Conservation (phyloP, 2,113 vertebrate genomes). For the Epinephelus fuscoguttatus region DNA sequence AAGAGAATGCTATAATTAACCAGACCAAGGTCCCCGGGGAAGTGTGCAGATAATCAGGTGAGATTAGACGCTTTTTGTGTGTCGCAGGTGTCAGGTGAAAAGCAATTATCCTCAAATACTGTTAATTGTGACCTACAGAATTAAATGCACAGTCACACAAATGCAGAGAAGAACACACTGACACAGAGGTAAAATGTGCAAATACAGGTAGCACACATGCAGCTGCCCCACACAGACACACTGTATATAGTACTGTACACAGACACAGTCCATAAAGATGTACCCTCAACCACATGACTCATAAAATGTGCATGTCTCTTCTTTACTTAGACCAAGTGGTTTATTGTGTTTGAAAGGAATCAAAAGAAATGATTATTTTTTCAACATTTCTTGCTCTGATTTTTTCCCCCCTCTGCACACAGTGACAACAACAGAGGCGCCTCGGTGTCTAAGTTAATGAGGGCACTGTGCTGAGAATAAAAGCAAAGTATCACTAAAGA, state of each 20-base stretch:
- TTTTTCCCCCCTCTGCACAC: conserved; percentile 11
- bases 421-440: conserved; percentile 20
- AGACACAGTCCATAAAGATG: background rate
- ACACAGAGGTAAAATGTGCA: background rate
- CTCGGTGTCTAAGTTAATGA: conserved; percentile 66
- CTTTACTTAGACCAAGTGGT: conserved; percentile 57
- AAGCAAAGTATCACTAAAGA: conserved; percentile 58
- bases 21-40: conserved; percentile 29
- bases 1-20: conserved; percentile 56
- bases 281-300: background rate
- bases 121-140: conserved; percentile 37
- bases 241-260: background rate
- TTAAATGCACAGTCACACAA: background rate
- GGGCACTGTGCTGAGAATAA: conserved; percentile 56
- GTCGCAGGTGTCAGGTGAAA: conserved; percentile 47
- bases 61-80: conserved; percentile 49
- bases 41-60: conserved; percentile 45
- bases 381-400: conserved; percentile 33
- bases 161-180: background rate
- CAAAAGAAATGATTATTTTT: conserved; percentile 31
- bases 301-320: conserved; percentile 66
- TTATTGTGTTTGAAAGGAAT: conserved; percentile 57
- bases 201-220: no score
- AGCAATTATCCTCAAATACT: conserved; percentile 50
- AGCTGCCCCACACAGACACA: background rate